Conservation (phyloP, 2,113 vertebrate genomes). For the Dasyprocta punctata region DNA sequence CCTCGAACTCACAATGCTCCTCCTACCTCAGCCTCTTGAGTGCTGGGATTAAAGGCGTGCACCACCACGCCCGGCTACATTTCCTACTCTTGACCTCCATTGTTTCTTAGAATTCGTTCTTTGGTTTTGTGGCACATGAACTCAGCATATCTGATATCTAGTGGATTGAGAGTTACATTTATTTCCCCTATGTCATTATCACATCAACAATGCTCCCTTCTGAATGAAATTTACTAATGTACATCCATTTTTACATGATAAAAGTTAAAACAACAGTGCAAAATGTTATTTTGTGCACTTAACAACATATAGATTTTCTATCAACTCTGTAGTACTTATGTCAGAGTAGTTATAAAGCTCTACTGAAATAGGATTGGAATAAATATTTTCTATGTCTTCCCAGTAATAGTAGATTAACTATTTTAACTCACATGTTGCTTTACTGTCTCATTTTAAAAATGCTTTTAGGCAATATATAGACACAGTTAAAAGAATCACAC, state of each 20-base stretch:
- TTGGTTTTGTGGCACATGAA: background rate
- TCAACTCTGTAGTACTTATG: background rate
- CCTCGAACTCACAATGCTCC: too few species aligned
- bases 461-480: background rate
- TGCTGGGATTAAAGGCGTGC: too few species aligned
- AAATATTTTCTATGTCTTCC: background rate
- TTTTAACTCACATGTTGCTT: background rate
- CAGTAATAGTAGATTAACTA: background rate
- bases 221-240: background rate
- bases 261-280: background rate
- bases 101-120: background rate
- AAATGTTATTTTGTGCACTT: background rate
- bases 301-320: background rate
- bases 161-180: background rate
- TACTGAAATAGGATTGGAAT: constrained; percentile 5
- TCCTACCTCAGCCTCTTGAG: too few species aligned
- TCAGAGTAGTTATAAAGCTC: background rate
- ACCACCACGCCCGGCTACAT: too few species aligned
- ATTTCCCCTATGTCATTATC: background rate
- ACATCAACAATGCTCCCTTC: background rate
- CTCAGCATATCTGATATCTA: background rate
- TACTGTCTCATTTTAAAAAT: constrained; percentile 13
- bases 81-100: background rate
- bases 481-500: background rate
- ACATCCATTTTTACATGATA: background rate